Evolutionary conservation across 2,888 invertebrate species (phyloP).

Genomic region (Drepanosiphum platanoidis): DNA sequence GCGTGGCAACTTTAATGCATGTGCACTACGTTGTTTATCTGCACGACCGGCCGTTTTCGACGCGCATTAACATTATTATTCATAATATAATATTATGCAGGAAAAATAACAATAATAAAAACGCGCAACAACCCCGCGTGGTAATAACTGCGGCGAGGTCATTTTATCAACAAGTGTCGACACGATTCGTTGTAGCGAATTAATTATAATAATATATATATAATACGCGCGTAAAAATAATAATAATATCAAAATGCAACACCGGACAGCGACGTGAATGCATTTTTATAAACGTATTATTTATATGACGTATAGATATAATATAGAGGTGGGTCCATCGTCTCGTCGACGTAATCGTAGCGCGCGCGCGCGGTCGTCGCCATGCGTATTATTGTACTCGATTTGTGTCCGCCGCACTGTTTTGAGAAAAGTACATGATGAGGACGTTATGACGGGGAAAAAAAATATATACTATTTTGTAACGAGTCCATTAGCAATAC

Average conservation of each 20-base stretch:
- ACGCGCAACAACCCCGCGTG: neutral
- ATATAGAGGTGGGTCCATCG: too few species aligned
- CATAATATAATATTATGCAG: neutral
- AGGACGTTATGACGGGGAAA: neutral
- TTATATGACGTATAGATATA: neutral
- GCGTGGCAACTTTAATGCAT: constrained; percentile 31
- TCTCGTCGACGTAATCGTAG: neutral
- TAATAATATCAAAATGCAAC: neutral
- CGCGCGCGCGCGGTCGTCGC: neutral
- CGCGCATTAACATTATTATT: neutral
- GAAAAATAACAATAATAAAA: neutral
- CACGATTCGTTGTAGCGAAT: neutral
- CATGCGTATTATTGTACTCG: neutral
- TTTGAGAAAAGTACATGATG: neutral
- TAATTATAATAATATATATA: too few species aligned
- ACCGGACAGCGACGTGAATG: neutral
- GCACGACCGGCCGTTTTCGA: neutral
- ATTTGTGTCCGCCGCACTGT: neutral
- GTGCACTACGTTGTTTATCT: constrained; percentile 9
- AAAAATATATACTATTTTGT: neutral
- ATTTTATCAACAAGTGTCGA: neutral
- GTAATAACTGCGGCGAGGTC: neutral
- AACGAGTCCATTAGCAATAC: neutral
- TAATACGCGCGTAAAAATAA: neutral
- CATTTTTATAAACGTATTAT: too few species aligned